Evolutionary conservation across 2,888 invertebrate species (phyloP).

Genomic region (Cephus rjabovi): DNA sequence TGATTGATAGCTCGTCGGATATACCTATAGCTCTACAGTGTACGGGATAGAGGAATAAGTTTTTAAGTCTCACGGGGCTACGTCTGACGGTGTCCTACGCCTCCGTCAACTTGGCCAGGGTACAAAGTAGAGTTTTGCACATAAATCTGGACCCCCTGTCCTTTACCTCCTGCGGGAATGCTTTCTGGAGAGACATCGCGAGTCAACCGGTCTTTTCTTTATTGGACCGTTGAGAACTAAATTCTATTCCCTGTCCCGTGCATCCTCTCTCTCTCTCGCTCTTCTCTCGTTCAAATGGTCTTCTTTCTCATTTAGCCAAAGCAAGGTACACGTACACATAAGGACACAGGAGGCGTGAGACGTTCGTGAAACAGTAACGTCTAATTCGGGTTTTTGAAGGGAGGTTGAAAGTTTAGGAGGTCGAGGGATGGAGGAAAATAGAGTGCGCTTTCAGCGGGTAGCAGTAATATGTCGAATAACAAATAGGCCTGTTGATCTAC

Average conservation of each 20-base stretch:
- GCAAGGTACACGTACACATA: too few relatives aligned
- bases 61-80: background rate
- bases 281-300: slow-evolving; percentile 40
- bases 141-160: slow-evolving; percentile 61
- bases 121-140: slow-evolving; percentile 59
- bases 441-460: slow-evolving; percentile 1
- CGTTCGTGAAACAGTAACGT: background rate
- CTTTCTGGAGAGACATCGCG: slow-evolving; percentile 56
- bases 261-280: background rate
- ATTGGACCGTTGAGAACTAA: slow-evolving; percentile 58
- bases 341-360: background rate
- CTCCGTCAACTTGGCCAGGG: slow-evolving; percentile 52
- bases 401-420: background rate
- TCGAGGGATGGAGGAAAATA: background rate
- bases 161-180: slow-evolving; percentile 46
- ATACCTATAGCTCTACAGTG: background rate
- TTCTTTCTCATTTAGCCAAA: slow-evolving; percentile 26
- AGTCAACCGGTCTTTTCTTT: slow-evolving; percentile 59
- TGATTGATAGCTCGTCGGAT: background rate
- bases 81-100: slow-evolving; percentile 49
- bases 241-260: background rate
- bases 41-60: background rate
- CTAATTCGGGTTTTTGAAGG: background rate
- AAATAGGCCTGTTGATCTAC: slow-evolving; percentile 30
- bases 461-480: slow-evolving; percentile 27